phyloP scores from a whole-genome alignment of 2,888 invertebrate genomes.

The Brachycybe producta region DNA sequence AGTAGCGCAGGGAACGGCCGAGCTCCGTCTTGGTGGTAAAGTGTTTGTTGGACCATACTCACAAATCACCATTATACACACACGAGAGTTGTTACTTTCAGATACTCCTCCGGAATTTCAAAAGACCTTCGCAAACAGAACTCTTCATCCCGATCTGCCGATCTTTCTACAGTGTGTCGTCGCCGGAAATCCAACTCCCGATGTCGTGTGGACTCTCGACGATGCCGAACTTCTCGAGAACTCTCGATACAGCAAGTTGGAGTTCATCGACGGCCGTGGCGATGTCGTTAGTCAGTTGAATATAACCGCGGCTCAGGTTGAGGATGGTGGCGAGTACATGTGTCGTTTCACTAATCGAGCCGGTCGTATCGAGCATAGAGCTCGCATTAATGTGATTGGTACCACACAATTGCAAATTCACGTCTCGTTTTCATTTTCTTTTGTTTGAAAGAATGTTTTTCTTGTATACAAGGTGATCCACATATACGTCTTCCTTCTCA shows the following conservation, averaged over 20 bases:
- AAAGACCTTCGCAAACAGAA: constrained; percentile 13
- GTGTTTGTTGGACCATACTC: background rate
- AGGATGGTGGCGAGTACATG: constrained; percentile 18
- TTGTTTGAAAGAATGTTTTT: too few species aligned
- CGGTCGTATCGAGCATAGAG: constrained; percentile 13
- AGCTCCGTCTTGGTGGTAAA: constrained; percentile 44
- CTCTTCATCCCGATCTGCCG: constrained; percentile 5
- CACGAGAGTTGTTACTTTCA: background rate
- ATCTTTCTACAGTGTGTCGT: constrained; percentile 17
- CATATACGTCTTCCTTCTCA: constrained; percentile 18
- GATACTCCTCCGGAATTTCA: constrained; percentile 19
- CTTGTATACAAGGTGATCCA: constrained; percentile 13
- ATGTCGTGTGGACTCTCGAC: constrained; percentile 15
- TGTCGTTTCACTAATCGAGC: constrained; percentile 15
- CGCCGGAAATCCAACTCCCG: constrained; percentile 18
- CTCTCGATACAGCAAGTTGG: constrained; percentile 1
- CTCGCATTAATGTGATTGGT: constrained; percentile 17
- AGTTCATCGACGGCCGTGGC: constrained; percentile 16
- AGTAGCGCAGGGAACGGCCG: constrained; percentile 55
- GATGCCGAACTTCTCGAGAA: constrained; percentile 6
- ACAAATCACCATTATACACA: background rate
- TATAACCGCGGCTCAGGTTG: constrained; percentile 8
- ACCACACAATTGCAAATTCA: background rate
- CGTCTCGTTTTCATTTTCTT: background rate
- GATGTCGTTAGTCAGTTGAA: constrained; percentile 18